phyloP scores from a whole-genome alignment of 53 echinoderm and acorn worm genomes.

The Actinopyga echinites region DNA sequence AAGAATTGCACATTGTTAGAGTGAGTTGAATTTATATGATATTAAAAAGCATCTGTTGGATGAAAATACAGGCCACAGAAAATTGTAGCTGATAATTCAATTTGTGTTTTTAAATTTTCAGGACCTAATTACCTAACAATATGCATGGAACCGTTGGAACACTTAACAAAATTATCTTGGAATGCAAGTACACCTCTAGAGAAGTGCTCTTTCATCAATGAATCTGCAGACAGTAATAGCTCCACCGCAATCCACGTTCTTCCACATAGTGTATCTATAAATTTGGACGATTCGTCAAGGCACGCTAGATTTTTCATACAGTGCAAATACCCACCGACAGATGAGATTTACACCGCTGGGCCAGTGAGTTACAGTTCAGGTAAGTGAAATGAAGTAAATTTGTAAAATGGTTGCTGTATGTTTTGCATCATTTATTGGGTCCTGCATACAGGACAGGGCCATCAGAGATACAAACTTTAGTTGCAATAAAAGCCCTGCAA shows the following conservation, averaged over 20 bases:
- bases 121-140: conserved; percentile 8
- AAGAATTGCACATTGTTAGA: too few relatives aligned
- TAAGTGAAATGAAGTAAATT: background rate
- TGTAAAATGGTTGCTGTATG: too few relatives aligned
- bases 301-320: background rate
- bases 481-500: too few relatives aligned
- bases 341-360: background rate
- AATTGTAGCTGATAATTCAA: too few relatives aligned
- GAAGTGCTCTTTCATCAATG: background rate
- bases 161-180: background rate
- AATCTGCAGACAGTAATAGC: background rate
- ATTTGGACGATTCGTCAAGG: background rate
- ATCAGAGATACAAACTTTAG: too few relatives aligned
- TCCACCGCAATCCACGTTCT: background rate
- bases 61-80: too few relatives aligned
- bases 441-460: too few relatives aligned
- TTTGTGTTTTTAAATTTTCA: background rate
- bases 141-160: background rate
- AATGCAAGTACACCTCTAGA: background rate
- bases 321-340: background rate
- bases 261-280: background rate
- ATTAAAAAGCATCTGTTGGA: too few relatives aligned
- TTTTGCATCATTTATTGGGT: too few relatives aligned
- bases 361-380: background rate
- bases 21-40: too few relatives aligned